Evolutionary conservation across 1,140 invertebrate species (phyloP).

Genomic region (Leguminivora glycinivorella): DNA sequence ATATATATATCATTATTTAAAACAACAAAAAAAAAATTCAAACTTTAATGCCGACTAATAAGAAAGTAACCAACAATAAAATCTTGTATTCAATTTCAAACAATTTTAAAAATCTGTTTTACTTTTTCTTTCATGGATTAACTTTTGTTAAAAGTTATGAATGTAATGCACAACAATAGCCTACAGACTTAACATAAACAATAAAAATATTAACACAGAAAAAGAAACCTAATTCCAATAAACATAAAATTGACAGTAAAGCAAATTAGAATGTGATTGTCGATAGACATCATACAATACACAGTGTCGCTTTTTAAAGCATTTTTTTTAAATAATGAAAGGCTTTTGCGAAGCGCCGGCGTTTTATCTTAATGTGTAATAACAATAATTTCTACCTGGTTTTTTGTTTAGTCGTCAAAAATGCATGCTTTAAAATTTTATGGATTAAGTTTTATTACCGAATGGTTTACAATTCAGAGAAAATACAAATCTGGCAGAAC

Average conservation of each 20-base stretch:
- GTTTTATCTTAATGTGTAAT: constrained; percentile 13
- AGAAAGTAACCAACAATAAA: no score
- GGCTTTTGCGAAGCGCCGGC: background rate
- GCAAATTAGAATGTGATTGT: background rate
- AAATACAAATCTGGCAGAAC: no score
- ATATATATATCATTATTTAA: no score
- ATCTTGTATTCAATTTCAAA: background rate
- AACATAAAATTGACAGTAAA: background rate
- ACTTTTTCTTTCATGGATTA: background rate
- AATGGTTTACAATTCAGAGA: no score
- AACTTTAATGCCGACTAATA: no score
- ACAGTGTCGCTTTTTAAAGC: background rate
- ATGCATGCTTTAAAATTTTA: background rate
- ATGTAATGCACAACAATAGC: background rate
- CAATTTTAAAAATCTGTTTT: background rate
- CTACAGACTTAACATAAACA: background rate
- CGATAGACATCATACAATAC: background rate
- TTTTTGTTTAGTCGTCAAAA: background rate
- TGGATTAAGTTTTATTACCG: background rate
- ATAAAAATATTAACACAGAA: background rate
- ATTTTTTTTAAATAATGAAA: background rate
- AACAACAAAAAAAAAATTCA: no score
- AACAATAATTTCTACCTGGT: constrained; percentile 17
- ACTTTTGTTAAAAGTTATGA: background rate
- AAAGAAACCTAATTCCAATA: background rate